phyloP scores from a whole-genome alignment of 2,797 vertebrate genomes.

The Anomalospiza imberbis region DNA sequence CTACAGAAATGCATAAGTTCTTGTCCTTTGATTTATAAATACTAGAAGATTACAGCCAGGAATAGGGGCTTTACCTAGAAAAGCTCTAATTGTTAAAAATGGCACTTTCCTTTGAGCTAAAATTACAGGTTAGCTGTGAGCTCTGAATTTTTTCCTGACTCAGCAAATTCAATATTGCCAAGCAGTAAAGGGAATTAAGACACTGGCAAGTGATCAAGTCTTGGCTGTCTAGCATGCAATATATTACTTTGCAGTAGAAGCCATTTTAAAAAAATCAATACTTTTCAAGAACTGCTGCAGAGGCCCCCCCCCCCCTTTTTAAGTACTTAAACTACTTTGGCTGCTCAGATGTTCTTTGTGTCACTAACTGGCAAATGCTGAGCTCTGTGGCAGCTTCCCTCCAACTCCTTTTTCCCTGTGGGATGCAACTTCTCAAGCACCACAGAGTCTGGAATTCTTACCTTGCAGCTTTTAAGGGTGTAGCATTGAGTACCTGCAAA shows the following conservation, averaged over 20 bases:
- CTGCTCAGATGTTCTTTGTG: neutral
- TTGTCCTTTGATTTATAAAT: neutral
- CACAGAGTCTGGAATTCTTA: neutral
- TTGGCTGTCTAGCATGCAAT: neutral
- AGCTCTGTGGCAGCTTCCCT: neutral
- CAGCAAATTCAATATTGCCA: neutral
- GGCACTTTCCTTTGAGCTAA: neutral
- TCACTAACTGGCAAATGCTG: neutral
- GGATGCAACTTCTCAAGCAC: neutral
- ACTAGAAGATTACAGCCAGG: neutral
- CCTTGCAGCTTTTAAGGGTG: constrained; percentile 14
- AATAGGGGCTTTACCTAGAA: neutral
- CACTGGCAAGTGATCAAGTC: neutral
- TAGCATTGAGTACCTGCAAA: neutral
- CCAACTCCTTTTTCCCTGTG: neutral
- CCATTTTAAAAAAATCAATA: constrained; percentile 23
- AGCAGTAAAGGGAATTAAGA: neutral
- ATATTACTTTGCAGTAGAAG: constrained; percentile 35
- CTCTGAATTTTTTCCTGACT: neutral
- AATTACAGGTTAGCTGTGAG: neutral
- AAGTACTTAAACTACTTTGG: neutral
- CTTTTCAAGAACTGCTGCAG: constrained; percentile 9
- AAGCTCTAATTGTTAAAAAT: constrained; percentile 5
- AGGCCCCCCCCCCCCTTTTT: neutral
- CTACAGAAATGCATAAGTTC: neutral